These are phyloP conservation scores for Percina caprodes DNA, from an alignment of 2,113 vertebrate genomes.

Conservation along the genomic window DNA sequence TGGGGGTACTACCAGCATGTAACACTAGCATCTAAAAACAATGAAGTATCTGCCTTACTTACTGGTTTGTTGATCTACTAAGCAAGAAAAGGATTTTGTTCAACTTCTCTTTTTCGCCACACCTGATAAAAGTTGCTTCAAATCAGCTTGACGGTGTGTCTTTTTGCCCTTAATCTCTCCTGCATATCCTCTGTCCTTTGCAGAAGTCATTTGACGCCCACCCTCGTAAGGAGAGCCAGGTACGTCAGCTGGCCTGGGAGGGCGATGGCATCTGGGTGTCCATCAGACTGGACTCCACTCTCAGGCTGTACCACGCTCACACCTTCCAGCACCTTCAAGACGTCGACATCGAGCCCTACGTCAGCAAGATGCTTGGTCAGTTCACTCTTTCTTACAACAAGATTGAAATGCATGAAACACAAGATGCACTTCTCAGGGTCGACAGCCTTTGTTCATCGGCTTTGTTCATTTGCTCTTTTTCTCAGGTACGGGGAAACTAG, in stretches of 20 bases:
- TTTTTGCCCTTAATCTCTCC: not conserved
- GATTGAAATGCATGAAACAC: not conserved
- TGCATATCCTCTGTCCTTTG: not conserved
- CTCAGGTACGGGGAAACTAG: conserved; percentile 95
- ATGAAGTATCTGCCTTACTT: not conserved
- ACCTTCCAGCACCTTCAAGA: conserved; percentile 98
- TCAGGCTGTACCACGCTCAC: conserved; percentile 96
- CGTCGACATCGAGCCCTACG: conserved; percentile 98
- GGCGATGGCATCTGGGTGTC: conserved; percentile 99
- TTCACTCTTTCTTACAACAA: not conserved
- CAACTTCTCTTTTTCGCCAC: not conserved
- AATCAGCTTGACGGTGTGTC: too few relatives aligned
- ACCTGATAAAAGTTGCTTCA: too few relatives aligned
- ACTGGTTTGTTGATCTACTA: not conserved
- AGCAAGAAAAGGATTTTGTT: not conserved
- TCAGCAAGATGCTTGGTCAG: conserved; percentile 99
- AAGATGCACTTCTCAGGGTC: too few relatives aligned
- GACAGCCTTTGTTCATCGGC: rapidly evolving
- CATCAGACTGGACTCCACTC: conserved; percentile 95
- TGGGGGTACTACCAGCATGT: not conserved
- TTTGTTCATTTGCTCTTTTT: not conserved
- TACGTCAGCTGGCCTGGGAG: conserved; percentile 96
- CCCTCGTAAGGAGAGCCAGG: conserved; percentile 96
- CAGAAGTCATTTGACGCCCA: conserved; percentile 98
- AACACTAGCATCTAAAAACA: not conserved